Conservation (phyloP, 2,113 vertebrate genomes). For the Alces alces region DNA sequence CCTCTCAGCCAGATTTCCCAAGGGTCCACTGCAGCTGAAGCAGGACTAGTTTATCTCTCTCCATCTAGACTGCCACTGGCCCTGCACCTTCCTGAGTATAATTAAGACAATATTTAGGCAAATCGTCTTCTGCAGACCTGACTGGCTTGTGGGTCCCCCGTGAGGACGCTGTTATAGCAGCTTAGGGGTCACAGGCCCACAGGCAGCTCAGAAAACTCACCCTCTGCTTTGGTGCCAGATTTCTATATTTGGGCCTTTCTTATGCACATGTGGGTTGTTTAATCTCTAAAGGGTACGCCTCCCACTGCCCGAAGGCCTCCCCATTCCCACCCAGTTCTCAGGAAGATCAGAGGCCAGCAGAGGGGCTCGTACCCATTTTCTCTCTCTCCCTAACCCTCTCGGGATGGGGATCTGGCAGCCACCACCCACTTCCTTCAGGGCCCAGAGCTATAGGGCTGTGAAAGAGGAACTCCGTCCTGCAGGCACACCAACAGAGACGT, state of each 20-base stretch:
- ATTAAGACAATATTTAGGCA: neutral
- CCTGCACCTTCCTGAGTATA: neutral
- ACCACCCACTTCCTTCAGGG: neutral
- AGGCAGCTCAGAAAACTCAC: neutral
- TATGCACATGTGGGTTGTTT: neutral
- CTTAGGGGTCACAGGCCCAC: fast-evolving
- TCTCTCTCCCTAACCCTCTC: neutral
- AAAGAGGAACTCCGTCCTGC: neutral
- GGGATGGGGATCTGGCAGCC: neutral
- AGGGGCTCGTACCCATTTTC: fast-evolving
- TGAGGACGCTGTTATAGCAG: neutral
- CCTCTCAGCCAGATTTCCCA: neutral
- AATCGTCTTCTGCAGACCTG: neutral
- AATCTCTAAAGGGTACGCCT: neutral
- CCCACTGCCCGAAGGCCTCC: too few species aligned
- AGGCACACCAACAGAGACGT: neutral
- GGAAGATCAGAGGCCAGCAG: neutral
- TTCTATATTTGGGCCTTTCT: neutral
- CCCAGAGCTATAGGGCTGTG: fast-evolving
- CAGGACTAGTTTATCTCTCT: neutral
- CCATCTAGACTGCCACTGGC: neutral
- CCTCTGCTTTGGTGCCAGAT: neutral
- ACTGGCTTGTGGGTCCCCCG: neutral
- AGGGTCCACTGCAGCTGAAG: neutral
- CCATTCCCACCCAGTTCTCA: neutral